phyloP scores from a whole-genome alignment of 2,797 vertebrate species.

The Allobates femoralis region DNA sequence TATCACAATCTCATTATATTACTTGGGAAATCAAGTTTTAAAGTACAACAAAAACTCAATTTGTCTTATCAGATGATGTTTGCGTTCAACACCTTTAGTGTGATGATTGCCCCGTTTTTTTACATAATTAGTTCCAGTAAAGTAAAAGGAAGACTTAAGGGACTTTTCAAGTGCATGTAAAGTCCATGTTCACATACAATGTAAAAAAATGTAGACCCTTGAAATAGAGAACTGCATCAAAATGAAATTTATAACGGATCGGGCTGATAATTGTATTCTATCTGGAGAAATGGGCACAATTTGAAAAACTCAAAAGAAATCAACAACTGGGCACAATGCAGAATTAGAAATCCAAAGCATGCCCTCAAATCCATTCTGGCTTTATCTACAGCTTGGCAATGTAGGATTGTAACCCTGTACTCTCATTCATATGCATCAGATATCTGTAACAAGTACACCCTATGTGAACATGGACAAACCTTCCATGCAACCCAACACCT shows the following conservation, averaged over 20 bases:
- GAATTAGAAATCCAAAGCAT: too few relatives aligned
- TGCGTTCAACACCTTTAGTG: conserved; percentile 35
- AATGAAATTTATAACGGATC: neutral
- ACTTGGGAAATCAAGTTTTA: neutral
- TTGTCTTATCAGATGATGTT: conserved; percentile 41
- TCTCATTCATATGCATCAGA: neutral
- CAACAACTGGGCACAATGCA: too few relatives aligned
- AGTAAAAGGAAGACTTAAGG: conserved; percentile 18
- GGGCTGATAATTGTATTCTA: neutral
- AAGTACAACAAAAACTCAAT: neutral
- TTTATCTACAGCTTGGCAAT: too few relatives aligned
- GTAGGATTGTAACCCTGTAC: neutral
- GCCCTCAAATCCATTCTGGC: too few relatives aligned
- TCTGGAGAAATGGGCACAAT: neutral
- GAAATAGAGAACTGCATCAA: neutral
- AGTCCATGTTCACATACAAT: neutral
- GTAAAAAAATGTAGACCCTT: too few relatives aligned
- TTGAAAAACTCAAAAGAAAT: neutral
- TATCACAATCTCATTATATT: conserved; percentile 34
- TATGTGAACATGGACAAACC: neutral
- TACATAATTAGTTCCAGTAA: conserved; percentile 45
- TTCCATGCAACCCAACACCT: neutral
- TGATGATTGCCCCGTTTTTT: conserved; percentile 33
- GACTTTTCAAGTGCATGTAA: conserved; percentile 2
- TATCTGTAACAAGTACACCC: neutral